phyloP scores from a whole-genome alignment of 2,113 vertebrate genomes.

The Petrocephalus microphthalmus region DNA sequence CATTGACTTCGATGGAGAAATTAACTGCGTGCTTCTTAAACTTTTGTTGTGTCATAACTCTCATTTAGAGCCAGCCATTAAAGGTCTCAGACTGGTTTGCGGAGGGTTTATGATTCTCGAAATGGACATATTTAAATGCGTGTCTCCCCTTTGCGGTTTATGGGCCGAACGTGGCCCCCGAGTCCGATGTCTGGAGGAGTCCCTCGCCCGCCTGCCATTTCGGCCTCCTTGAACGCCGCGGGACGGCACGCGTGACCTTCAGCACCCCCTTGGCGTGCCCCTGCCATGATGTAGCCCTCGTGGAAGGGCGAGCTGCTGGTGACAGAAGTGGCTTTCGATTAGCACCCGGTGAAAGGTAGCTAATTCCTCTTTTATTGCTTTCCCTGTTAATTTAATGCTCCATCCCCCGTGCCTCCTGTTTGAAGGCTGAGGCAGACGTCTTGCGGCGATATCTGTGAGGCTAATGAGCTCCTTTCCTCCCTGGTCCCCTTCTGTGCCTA shows the following conservation, averaged over 20 bases:
- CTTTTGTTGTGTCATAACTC: neutral
- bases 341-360: constrained; percentile 4
- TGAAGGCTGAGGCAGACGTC: constrained; percentile 1
- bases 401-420: constrained; percentile 13
- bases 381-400: constrained; percentile 26
- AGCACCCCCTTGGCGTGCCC: neutral
- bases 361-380: constrained; percentile 27
- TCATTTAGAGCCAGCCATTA: constrained; percentile 11
- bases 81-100: neutral
- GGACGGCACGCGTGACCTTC: neutral
- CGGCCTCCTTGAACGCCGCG: too few relatives aligned
- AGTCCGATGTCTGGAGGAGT: neutral
- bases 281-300: neutral
- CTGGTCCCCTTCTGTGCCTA: neutral
- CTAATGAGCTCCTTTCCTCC: constrained; percentile 22
- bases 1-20: neutral
- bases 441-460: neutral
- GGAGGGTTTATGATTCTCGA: constrained; percentile 25
- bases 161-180: neutral
- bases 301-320: neutral
- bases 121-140: constrained; percentile 11
- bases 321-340: constrained; percentile 11
- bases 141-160: neutral
- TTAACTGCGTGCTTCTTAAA: constrained; percentile 5
- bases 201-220: neutral